Base-by-base conservation (phyloP, 2,113 vertebrate species). In the Sorex fumeus region DNA sequence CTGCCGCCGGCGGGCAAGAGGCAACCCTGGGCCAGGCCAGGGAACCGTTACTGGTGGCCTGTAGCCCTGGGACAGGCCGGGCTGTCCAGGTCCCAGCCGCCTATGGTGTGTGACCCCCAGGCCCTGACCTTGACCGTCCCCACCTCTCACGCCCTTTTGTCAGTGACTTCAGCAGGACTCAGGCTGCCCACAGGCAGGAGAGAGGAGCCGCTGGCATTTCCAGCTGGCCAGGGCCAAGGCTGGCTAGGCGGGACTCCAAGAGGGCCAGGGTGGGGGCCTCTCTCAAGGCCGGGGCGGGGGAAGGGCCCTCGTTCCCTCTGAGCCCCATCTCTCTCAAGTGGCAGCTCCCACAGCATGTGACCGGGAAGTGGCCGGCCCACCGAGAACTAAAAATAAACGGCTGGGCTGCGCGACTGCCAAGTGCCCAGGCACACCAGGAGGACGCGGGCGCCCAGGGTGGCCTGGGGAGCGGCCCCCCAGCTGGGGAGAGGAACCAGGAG, bases 331-430 rank as follows among this genome's bases (percentile, higher is more conserved):
- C 62, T 90, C 43, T 67, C 92, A 93, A 95, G 60, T 69, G 69
- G 43, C 66, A 88, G 80, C 76, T 93, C 92, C 79, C 95, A 75
- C 47, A 87, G 21, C 0, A 0, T 9, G 1, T 95, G 79, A 92
- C 57, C 79, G 92, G 97, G 88, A 97, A 96, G 81, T 40, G 90
- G 91, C 91, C 43, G 93, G 90, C 96, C 89, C 84, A 75, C 89
- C 84, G 79, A 87, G 91, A 88, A 85, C 94, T 96, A 87, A 96
- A 97, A 97, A 95, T 96, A 96, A 91, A 91, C 0, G n/a, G 67
- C 66, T 72, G 67, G n/a, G 67, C 66, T 72, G 67, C 8, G 57
- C 2, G 60, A 45, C 36, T 40, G 92, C 92, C 91, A 96, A 66
- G 30, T 2, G 6, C 13, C 34, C 78, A 80, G 93, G 66, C 64